Conservation (phyloP, 2,797 vertebrate genomes). For the Rachycentron canadum region DNA sequence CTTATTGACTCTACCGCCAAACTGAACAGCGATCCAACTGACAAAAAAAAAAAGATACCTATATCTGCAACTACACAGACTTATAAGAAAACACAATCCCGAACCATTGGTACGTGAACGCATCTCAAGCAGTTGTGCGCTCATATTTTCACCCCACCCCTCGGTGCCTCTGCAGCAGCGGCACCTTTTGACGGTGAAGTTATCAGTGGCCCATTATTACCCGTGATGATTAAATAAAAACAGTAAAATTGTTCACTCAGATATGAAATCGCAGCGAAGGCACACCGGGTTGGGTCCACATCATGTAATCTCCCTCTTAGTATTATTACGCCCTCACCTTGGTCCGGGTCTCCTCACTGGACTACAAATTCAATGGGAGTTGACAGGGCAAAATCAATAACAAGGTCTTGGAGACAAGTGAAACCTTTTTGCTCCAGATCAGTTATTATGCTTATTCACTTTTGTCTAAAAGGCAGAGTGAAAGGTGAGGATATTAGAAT, state of each 20-base stretch:
- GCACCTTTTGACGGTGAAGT: conserved; percentile 19
- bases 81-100: neutral
- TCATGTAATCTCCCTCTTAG: conserved; percentile 35
- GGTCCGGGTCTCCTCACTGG: conserved; percentile 52
- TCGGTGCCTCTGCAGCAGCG: conserved; percentile 41
- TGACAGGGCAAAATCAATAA: conserved; percentile 71
- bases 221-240: conserved; percentile 3
- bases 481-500: neutral
- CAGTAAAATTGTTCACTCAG: neutral
- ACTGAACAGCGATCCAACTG: accelerated
- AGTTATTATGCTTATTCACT: neutral
- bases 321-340: conserved; percentile 27
- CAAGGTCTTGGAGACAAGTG: conserved; percentile 21
- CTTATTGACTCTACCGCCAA: accelerated
- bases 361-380: conserved; percentile 60
- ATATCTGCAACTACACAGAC: no score
- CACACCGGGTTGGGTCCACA: conserved; percentile 16
- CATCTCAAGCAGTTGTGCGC: conserved; percentile 37
- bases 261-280: conserved; percentile 4
- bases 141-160: conserved; percentile 32
- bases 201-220: neutral
- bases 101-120: conserved; percentile 23
- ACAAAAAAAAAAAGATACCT: neutral
- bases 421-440: neutral
- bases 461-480: neutral